Percentiles rank a stretch among this genome's conserved stretches.
These are phyloP conservation scores for Ochropleura plecta DNA, from an alignment of 2,888 invertebrate genomes.

Conservation along the genomic window DNA sequence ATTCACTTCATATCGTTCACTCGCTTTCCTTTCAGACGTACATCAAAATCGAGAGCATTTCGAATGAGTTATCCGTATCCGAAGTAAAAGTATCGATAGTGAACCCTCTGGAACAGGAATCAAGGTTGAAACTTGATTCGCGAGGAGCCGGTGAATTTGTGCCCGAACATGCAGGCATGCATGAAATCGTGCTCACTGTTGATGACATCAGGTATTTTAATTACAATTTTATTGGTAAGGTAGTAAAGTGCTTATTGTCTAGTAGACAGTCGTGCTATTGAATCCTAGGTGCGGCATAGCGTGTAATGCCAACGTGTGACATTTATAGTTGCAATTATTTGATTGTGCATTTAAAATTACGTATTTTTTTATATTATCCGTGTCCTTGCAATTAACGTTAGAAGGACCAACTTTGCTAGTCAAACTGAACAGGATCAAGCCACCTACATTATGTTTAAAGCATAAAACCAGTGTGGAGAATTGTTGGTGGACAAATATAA, in stretches of 20 bases:
- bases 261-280: slow-evolving; percentile 10
- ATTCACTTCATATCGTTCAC: slow-evolving; percentile 27
- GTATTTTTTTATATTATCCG: neutral
- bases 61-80: slow-evolving; percentile 92
- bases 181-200: slow-evolving; percentile 93
- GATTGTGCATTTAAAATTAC: slow-evolving; percentile 3
- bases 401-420: neutral
- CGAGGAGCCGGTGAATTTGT: slow-evolving; percentile 96
- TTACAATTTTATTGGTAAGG: slow-evolving; percentile 23
- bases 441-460: neutral
- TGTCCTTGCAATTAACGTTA: neutral
- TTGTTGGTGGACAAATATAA: too few species aligned
- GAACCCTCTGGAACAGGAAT: slow-evolving; percentile 94
- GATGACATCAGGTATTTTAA: slow-evolving; percentile 90
- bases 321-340: slow-evolving; percentile 22
- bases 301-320: slow-evolving; percentile 17
- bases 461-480: too few species aligned
- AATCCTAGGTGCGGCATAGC: slow-evolving; percentile 22
- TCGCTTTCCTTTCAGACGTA: slow-evolving; percentile 91
- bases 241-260: slow-evolving; percentile 40
- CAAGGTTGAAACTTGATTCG: slow-evolving; percentile 91
- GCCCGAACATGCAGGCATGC: slow-evolving; percentile 98
- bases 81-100: slow-evolving; percentile 94
- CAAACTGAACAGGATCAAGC: neutral
- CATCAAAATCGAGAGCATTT: slow-evolving; percentile 94